Base-by-base conservation (phyloP, 1,140 invertebrate genomes). In the Halesus radiatus region DNA sequence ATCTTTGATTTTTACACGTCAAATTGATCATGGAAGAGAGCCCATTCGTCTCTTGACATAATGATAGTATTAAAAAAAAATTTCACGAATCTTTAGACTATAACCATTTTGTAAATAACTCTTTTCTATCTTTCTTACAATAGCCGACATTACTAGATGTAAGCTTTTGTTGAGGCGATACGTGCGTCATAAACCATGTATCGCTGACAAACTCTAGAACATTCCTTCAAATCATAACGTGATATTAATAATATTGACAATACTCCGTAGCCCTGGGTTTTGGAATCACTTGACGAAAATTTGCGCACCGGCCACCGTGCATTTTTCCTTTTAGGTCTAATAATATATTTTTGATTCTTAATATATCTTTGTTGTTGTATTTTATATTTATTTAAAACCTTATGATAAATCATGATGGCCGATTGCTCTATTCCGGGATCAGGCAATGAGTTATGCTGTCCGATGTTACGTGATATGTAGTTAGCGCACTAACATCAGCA, bases 281-380 rank as follows among this genome's bases (percentile, higher is more conserved):
- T 76, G 75, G 75, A 77, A 77, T 77, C 58, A 77, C 75, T 77
- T 77, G 75, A 64, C 16, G 60, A 66, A 22, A 52, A 56, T 66
- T 64, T 52, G 75, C 60, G 75, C 60, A 64, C 75, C 58, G 58
- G 37, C 75, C 75, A 66, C 60, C 29, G 58, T 58, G 52, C 66
- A 70, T 64, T 64, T 22, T 23, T 26, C 62, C 16, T 64, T 64
- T 37, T 70, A 50, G 66, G 66, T 70, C 37, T 70, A 70, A 70
- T 70, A 70, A 66, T 50, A 70, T 23, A 70, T n/a, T 70, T 70
- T 20, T 45, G 37, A 45, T 45, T 45, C 37, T 45, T n/a, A 70
- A 70, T n/a, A 50, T 70, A 52, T 70, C 37, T 50, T 22, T 50
- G 66, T 15, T 70, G 66, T 70, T 70, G 66, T 70, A 70, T n/a